Evolutionary conservation across 2,113 vertebrate genomes (phyloP).

Genomic region (Sebastes schlegelii): DNA sequence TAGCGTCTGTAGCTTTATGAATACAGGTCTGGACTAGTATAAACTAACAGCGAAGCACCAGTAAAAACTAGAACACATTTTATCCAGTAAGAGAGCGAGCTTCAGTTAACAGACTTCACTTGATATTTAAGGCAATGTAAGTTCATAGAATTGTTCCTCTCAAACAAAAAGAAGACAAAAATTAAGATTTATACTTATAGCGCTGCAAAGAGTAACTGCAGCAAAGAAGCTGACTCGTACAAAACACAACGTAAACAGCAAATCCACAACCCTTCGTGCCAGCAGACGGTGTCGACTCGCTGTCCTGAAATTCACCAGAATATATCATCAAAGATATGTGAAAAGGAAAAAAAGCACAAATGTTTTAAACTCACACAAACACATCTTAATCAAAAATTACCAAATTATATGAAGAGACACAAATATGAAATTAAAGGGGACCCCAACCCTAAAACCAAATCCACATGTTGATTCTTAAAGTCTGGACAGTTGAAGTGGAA

Average conservation of each 20-base stretch:
- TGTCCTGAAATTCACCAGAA: not conserved
- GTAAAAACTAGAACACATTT: constrained; percentile 53
- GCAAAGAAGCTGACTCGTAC: not conserved
- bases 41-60: constrained; percentile 72
- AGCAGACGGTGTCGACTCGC: not conserved
- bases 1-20: constrained; percentile 33
- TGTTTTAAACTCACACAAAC: not conserved
- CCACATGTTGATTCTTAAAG: constrained; percentile 9
- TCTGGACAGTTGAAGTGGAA: not conserved
- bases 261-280: not conserved
- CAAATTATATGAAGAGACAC: constrained; percentile 22
- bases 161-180: constrained; percentile 14
- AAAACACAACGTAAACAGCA: not conserved
- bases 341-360: not conserved
- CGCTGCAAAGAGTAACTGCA: constrained; percentile 25
- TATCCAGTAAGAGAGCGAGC: constrained; percentile 58
- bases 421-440: constrained; percentile 48
- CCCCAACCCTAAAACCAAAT: constrained; percentile 43
- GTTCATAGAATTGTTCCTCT: constrained; percentile 61
- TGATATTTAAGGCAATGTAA: constrained; percentile 83
- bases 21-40: constrained; percentile 44
- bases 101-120: constrained; percentile 70
- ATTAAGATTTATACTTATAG: not conserved
- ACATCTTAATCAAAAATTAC: not conserved
- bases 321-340: not conserved